Base-by-base conservation (phyloP, 2,113 vertebrate species). In the Brachionichthys hirsutus region DNA sequence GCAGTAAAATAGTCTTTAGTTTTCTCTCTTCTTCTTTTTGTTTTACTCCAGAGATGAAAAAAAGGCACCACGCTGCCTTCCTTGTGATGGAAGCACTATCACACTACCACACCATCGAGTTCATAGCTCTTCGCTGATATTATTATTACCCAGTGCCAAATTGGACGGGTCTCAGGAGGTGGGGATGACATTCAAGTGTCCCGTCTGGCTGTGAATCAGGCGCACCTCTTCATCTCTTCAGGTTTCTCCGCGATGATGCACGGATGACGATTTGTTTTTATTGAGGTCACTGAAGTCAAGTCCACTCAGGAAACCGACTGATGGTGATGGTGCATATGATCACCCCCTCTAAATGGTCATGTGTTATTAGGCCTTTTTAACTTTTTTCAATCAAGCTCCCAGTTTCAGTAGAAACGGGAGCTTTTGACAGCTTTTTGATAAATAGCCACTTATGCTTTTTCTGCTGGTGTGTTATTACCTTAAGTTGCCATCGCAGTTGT, bases 111-210 rank as follows among this genome's bases (percentile, higher is more conserved):
- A 63, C 36, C 64, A n/a, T 54, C 19, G 13, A 69, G 77, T 81
- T 80, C 73, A 79, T 6, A 49, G 68, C 58, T 80, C 72, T 54
- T 71, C 59, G 52, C 57, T 76, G 72, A 77, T 65, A 79, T 84
- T 79, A 87, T 80, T 82, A 83, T 75, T 73, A 79, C 73, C 66
- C 62, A 36, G 50, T 46, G 73, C 71, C 77, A 80, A 82, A 82
- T 83, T 83, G 74, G 59, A 83, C 57, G 76, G 45, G 64, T 86
- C 86, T 84, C 79, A 30, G 58, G 82, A 78, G 84, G 61, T 24
- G 57, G 60, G 51, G 63, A 75, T 84, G 84, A 84, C 84, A 88
- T 87, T 88, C 84, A 87, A 82, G 78, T 70, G 73, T 73, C 75
- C 66, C 47, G 3, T 75, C 73, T 74, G 19, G 66, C 69, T 70